Percentiles rank a stretch among this genome's conserved stretches.
Conservation (phyloP, 2,113 vertebrate genomes). For the Gadus chalcogrammus region DNA sequence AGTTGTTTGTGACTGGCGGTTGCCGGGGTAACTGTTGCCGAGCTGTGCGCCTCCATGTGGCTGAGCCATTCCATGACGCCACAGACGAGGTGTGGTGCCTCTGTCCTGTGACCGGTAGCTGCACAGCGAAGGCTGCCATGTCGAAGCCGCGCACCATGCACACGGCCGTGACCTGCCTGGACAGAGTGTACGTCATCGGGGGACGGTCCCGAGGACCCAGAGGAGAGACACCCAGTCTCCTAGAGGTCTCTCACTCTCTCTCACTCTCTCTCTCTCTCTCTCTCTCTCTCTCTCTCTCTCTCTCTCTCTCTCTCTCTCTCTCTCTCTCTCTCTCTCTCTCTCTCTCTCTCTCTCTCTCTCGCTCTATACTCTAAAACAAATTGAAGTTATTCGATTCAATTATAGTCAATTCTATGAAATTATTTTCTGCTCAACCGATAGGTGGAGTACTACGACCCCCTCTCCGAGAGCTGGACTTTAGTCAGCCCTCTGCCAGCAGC, state of each 20-base stretch:
- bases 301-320: background rate
- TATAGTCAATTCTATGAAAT: background rate
- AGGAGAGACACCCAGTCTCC: slow-evolving; percentile 75
- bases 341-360: background rate
- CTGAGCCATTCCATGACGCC: slow-evolving; percentile 84
- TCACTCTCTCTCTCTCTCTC: background rate
- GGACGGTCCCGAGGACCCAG: slow-evolving; percentile 85
- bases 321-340: no score
- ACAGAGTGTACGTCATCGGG: slow-evolving; percentile 88
- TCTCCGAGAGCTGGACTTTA: slow-evolving; percentile 80
- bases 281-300: background rate
- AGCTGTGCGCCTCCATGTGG: slow-evolving; percentile 87
- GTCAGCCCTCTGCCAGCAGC: slow-evolving; percentile 86
- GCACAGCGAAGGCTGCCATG: slow-evolving; percentile 82
- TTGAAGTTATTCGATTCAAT: background rate
- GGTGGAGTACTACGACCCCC: slow-evolving; percentile 89
- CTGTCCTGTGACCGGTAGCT: slow-evolving; percentile 83
- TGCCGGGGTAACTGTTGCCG: slow-evolving; percentile 87
- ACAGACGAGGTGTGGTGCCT: slow-evolving; percentile 93
- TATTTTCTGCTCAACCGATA: slow-evolving; percentile 5
- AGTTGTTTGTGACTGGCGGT: slow-evolving; percentile 91
- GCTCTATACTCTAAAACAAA: background rate
- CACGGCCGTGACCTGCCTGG: slow-evolving; percentile 81
- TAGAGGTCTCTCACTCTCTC: slow-evolving; percentile 64
- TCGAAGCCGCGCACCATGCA: slow-evolving; percentile 91